Conservation (phyloP, 2,888 invertebrate species). For the Lithophane ornitopus region DNA sequence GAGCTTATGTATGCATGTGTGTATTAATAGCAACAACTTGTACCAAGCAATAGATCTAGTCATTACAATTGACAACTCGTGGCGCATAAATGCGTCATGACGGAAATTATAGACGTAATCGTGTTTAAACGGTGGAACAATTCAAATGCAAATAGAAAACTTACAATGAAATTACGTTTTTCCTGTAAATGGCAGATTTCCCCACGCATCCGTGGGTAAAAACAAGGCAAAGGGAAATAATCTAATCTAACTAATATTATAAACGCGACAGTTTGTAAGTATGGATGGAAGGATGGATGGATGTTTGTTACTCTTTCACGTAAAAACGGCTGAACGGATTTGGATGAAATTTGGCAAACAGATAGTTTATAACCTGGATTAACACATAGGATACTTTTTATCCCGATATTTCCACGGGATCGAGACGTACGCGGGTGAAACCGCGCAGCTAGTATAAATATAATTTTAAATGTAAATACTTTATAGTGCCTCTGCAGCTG, state of each 20-base stretch:
- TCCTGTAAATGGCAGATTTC: background rate
- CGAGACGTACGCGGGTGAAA: no score
- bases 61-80: constrained; percentile 3
- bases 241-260: no score
- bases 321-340: no score
- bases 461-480: constrained; percentile 7
- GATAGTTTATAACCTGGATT: no score
- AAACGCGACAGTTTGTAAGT: no score
- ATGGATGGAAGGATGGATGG: no score
- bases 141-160: constrained; percentile 16
- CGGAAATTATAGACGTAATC: background rate
- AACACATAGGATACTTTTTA: no score
- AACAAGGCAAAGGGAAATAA: background rate
- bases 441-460: no score
- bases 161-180: background rate
- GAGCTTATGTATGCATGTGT: no score
- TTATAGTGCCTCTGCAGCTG: background rate
- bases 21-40: background rate
- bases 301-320: no score
- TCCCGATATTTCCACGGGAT: no score
- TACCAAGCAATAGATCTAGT: background rate
- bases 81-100: constrained; percentile 2
- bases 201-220: background rate
- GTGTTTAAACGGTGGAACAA: background rate
- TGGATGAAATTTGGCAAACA: no score